A percentile compares a stretch with the other conserved stretches of the same genome.
Evolutionary conservation across 2,888 invertebrate genomes (phyloP).

Genomic region (Rhingia campestris): DNA sequence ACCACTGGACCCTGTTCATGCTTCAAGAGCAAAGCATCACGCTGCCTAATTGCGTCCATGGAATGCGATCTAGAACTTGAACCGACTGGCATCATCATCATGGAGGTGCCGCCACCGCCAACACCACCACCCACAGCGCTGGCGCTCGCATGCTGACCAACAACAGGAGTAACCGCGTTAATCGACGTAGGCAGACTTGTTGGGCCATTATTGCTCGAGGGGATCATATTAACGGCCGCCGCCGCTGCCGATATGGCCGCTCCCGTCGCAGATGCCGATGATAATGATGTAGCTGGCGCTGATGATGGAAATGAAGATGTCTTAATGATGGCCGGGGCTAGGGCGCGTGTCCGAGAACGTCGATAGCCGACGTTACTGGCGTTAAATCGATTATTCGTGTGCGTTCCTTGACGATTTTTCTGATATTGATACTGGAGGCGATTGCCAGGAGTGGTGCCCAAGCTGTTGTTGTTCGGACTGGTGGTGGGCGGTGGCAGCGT

Average conservation of each 20-base stretch:
- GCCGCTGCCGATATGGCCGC: conserved; percentile 36
- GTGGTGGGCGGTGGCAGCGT: conserved; percentile 41
- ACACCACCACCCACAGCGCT: conserved; percentile 68
- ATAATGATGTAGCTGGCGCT: conserved; percentile 67
- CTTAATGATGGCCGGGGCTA: conserved; percentile 77
- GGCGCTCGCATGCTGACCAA: conserved; percentile 50
- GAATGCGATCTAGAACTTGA: conserved; percentile 81
- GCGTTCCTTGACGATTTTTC: conserved; percentile 80
- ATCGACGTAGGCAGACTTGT: conserved; percentile 71
- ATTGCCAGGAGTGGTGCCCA: conserved; percentile 73
- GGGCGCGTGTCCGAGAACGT: conserved; percentile 79
- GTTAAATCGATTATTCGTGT: conserved; percentile 80
- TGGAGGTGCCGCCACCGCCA: conserved; percentile 60
- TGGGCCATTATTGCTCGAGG: conserved; percentile 72
- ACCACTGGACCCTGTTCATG: conserved; percentile 78
- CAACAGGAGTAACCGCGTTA: conserved; percentile 69
- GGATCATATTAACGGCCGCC: conserved; percentile 66
- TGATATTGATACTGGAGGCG: conserved; percentile 79
- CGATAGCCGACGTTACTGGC: conserved; percentile 78
- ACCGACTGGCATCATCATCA: conserved; percentile 75
- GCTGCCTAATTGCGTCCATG: conserved; percentile 81
- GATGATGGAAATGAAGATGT: conserved; percentile 73
- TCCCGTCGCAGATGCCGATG: conserved; percentile 51
- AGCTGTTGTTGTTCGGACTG: conserved; percentile 39
- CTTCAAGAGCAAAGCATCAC: conserved; percentile 79